A percentile compares a stretch with the other conserved stretches of the same genome.
These are phyloP conservation scores for Drepana falcataria DNA, from an alignment of 2,888 invertebrate genomes.

Conservation along the genomic window DNA sequence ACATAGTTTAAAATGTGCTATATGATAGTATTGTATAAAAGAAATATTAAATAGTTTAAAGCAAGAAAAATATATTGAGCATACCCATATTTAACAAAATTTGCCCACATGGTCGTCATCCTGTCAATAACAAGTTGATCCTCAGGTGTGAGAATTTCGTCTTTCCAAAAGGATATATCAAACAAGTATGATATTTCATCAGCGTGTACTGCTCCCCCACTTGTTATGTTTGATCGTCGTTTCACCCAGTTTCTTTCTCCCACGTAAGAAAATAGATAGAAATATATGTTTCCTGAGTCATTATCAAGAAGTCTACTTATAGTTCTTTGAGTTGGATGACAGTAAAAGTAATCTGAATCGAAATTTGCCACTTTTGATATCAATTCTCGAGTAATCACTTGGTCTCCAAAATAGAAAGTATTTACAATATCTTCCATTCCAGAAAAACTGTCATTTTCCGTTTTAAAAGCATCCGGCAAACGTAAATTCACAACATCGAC, in stretches of 20 bases:
- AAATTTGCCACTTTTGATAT: constrained; percentile 17
- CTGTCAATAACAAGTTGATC: constrained; percentile 13
- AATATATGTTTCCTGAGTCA: constrained; percentile 17
- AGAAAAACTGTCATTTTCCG: background rate
- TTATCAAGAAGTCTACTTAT: constrained; percentile 18
- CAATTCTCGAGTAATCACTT: constrained; percentile 11
- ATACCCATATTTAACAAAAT: constrained; percentile 39
- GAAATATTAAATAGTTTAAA: too few relatives aligned
- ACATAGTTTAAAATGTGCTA: too few relatives aligned
- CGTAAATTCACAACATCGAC: background rate
- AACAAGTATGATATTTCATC: constrained; percentile 37
- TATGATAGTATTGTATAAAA: too few relatives aligned
- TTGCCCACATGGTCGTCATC: constrained; percentile 22
- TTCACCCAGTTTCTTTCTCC: constrained; percentile 28
- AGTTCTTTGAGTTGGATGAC: constrained; percentile 19
- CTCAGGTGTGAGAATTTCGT: background rate
- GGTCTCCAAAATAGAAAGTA: constrained; percentile 25
- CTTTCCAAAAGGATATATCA: constrained; percentile 16
- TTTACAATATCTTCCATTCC: constrained; percentile 15
- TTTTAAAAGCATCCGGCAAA: background rate
- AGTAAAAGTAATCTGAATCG: constrained; percentile 18
- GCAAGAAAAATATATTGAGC: constrained; percentile 1
- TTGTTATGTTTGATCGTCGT: constrained; percentile 13
- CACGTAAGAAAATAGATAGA: constrained; percentile 29
- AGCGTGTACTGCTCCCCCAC: constrained; percentile 23